These are phyloP conservation scores for Apteryx owenii DNA, from an alignment of 2,113 vertebrate species.

Conservation along the genomic window DNA sequence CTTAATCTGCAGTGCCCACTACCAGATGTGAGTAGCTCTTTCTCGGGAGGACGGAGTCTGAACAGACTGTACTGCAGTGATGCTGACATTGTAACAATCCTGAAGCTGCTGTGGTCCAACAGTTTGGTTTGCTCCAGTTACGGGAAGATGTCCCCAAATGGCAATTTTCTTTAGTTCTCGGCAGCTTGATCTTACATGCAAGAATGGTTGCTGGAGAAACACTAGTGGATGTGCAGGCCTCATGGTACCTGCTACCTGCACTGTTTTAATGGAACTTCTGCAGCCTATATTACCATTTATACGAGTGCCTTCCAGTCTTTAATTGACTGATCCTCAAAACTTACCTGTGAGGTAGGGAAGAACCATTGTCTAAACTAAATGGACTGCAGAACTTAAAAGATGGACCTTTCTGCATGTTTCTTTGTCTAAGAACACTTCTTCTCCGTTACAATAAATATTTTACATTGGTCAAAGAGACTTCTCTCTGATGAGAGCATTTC, in stretches of 20 bases:
- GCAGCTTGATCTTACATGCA: not conserved
- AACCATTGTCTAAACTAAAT: not conserved
- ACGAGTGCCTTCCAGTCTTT: not conserved
- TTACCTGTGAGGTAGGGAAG: not conserved
- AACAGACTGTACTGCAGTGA: not conserved
- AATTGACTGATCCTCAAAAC: not conserved
- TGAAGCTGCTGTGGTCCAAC: not conserved
- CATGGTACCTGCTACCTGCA: not conserved
- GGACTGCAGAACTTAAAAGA: not conserved
- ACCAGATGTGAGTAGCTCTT: not conserved
- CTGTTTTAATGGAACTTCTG: not conserved
- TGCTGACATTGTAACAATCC: not conserved
- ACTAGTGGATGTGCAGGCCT: not conserved
- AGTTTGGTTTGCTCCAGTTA: not conserved
- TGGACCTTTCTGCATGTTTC: not conserved
- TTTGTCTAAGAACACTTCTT: not conserved
- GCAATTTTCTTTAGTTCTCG: not conserved
- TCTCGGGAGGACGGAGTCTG: not conserved
- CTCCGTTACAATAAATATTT: not conserved
- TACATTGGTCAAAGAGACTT: not conserved
- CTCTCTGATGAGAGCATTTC: not conserved
- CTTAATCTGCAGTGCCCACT: not conserved
- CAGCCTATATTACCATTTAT: not conserved
- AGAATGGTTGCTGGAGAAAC: not conserved
- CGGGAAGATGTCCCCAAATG: not conserved